These are phyloP conservation scores for Campoletis raptor DNA, from an alignment of 2,888 invertebrate species.

Conservation along the genomic window DNA sequence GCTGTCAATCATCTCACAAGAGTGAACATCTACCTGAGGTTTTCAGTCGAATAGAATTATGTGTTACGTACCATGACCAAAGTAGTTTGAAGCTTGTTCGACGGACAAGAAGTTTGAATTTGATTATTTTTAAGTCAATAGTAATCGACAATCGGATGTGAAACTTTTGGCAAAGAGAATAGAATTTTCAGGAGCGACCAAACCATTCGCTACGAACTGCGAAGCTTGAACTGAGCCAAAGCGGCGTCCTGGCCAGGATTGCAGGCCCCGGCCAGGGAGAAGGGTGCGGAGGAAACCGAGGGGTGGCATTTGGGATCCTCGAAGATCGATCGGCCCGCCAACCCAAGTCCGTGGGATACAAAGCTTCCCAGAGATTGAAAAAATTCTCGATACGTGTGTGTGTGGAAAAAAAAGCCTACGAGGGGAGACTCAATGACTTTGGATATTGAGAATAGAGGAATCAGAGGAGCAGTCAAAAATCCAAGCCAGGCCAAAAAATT, in stretches of 20 bases:
- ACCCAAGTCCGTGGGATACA: conserved; percentile 42
- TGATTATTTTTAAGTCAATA: conserved; percentile 37
- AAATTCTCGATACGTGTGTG: background rate
- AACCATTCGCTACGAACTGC: conserved; percentile 78
- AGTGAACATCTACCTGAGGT: conserved; percentile 71
- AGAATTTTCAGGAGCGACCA: conserved; percentile 68
- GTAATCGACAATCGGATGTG: background rate
- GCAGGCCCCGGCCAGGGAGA: conserved; percentile 77
- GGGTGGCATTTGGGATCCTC: conserved; percentile 78
- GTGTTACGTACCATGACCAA: conserved; percentile 80
- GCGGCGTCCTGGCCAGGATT: conserved; percentile 83
- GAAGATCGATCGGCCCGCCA: conserved; percentile 67
- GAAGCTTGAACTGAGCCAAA: conserved; percentile 82
- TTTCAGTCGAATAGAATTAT: conserved; percentile 69
- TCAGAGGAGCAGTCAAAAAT: background rate
- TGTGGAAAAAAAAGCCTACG: background rate
- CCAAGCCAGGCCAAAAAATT: background rate
- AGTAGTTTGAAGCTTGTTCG: conserved; percentile 1
- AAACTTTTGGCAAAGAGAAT: conserved; percentile 16
- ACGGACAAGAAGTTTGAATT: background rate
- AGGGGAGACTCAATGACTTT: background rate
- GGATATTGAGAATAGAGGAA: background rate
- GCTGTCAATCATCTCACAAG: conserved; percentile 83
- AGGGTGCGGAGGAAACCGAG: conserved; percentile 73
- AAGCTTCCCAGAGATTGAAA: background rate